Evolutionary conservation across 2,888 invertebrate genomes (phyloP), one percentile per base, ranked within the genome.

Genomic region (Diaprepes abbreviatus): DNA sequence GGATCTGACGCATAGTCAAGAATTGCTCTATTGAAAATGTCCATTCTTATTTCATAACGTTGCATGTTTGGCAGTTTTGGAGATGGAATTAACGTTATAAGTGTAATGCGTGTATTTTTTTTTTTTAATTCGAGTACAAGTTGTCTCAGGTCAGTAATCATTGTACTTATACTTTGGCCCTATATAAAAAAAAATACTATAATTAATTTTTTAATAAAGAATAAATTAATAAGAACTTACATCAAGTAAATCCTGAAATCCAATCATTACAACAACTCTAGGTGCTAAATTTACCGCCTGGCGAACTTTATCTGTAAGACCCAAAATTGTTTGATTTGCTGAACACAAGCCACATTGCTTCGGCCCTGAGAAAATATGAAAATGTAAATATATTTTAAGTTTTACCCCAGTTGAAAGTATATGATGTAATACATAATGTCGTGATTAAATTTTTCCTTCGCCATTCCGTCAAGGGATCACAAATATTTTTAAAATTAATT

Each of bases 181-280:
- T 78, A 19, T 36, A 59, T 58, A 12, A 58, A n/a, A n/a, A 28
- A 45, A n/a, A 9, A 17, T n/a, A n/a, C n/a, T n/a, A n/a, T n/a
- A n/a, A n/a, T n/a, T n/a, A n/a, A n/a, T n/a, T n/a, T n/a, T n/a
- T n/a, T n/a, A n/a, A n/a, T n/a, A n/a, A n/a, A n/a, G n/a, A n/a
- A n/a, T n/a, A n/a, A n/a, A n/a, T n/a, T n/a, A n/a, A n/a, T n/a
- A n/a, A n/a, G n/a, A n/a, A 40, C 64, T 67, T 72, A 79, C 78
- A 72, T 65, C 57, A 57, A 78, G 33, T 40, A 79, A 74, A 71
- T 80, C 79, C 31, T 74, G 74, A 64, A 78, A 75, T 57, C 79
- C 79, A 67, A 79, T 77, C 78, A 79, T 79, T 28, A 79, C 76
- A 4, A 79, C 78, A 10, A 79, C 79, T 72, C 79, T 73, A 7